Base-by-base conservation (phyloP, 2,888 invertebrate genomes). In the Trissonchulus latispiculum region DNA sequence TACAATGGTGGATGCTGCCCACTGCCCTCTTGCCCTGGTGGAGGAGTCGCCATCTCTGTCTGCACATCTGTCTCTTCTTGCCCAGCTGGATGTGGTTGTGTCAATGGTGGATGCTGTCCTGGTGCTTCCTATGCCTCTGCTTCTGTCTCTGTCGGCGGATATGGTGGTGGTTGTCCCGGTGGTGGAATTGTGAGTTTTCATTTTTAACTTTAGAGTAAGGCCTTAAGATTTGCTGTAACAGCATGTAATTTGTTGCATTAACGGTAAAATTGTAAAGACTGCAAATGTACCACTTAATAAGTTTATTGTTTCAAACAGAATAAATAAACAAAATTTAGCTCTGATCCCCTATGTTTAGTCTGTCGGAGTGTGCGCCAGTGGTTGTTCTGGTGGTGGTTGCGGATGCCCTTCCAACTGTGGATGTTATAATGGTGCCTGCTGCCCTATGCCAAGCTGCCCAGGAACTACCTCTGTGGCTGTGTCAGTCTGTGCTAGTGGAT, bases 391-490 rank as follows among this genome's bases (percentile, higher is more conserved):
- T 31, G 18, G 33, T 8, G 68, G 68, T 15, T 32, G 33, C n/a
- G 68, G 33, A 31, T 68, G 68, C 68, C 28, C 33, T 23, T 31
- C 28, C n/a, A 33, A 33, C 28, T 18, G 33, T 18, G 33, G 28
- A 23, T 80, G 80, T 73, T 80, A 79, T 61, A 48, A 48, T 23
- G 48, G 48, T 23, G 23, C 8, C 48, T 72, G 72, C 64, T 72
- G 72, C 64, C 72, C 72, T 1, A 61, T 72, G 62, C 72, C 72
- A 1, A 33, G 31, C 1, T 72, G 72, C 37, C 72, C 72, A 0
- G 18, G 73, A 66, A 31, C 61, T 37, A 36, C 36, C 62, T 71
- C 75, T 78, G 29, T 8, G 37, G 48, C 48, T 48, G 48, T 48
- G 8, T 48, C 48, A 8, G 23, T 23, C 23, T 48, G 48, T 23